Conservation (phyloP, 2,797 vertebrate genomes). For the Luscinia luscinia region DNA sequence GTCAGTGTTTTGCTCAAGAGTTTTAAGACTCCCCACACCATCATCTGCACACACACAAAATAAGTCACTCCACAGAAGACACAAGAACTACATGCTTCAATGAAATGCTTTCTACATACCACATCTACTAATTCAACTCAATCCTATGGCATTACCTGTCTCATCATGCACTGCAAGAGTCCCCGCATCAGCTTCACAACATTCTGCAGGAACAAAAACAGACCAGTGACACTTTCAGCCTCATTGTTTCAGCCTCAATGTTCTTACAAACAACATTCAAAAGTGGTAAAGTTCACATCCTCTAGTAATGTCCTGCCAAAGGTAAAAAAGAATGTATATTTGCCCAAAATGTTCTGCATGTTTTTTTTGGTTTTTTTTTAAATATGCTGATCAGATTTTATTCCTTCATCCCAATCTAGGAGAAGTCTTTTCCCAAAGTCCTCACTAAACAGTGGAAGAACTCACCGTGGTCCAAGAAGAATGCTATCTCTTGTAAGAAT, state of each 20-base stretch:
- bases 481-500: background rate
- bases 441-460: background rate
- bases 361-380: background rate
- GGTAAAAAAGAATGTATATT: fast-evolving
- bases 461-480: background rate
- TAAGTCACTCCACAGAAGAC: background rate
- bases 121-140: background rate
- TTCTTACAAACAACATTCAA: background rate
- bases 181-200: conserved; percentile 99
- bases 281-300: background rate
- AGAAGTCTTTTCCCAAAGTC: background rate
- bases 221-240: background rate
- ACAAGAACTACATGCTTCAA: background rate
- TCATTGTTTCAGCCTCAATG: background rate
- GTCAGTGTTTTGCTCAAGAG: background rate
- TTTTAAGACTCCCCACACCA: background rate
- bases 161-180: conserved; percentile 97
- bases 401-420: background rate
- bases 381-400: background rate
- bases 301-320: background rate
- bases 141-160: conserved; percentile 84
- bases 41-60: fast-evolving
- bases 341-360: background rate
- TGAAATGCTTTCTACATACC: background rate
- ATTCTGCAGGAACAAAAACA: conserved; percentile 83